Conservation (phyloP, 2,797 vertebrate genomes). For the Phataginus tetradactyla region DNA sequence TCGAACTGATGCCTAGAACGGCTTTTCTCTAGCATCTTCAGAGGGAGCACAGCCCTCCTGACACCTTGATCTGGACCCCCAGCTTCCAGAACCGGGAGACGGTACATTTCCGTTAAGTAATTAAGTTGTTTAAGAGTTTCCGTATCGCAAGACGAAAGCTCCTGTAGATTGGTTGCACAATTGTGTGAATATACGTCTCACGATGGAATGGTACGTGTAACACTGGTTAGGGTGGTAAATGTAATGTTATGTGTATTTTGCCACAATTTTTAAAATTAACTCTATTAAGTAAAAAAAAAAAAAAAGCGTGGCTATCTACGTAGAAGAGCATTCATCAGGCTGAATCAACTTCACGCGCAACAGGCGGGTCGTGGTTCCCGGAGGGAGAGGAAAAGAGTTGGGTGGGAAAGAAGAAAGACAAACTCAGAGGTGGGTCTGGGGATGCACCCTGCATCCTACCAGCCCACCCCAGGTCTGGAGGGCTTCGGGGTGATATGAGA, state of each 20-base stretch:
- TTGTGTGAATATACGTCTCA: accelerated
- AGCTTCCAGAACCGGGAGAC: neutral
- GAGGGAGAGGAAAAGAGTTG: neutral
- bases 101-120: neutral
- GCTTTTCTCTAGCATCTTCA: too few species aligned
- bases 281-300: neutral
- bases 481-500: too few species aligned
- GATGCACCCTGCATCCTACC: accelerated
- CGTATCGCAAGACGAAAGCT: neutral
- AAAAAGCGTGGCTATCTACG: neutral
- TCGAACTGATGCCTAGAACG: accelerated
- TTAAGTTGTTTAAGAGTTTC: too few species aligned
- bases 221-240: too few species aligned
- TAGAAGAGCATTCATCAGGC: neutral
- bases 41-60: accelerated
- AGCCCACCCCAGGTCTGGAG: accelerated
- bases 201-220: accelerated
- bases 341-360: neutral
- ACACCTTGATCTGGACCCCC: neutral
- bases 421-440: too few species aligned
- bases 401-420: neutral
- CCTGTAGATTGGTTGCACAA: neutral
- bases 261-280: neutral
- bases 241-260: neutral
- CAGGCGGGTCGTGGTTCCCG: neutral